Conservation (phyloP, 2,113 vertebrate species). For the Ia io region DNA sequence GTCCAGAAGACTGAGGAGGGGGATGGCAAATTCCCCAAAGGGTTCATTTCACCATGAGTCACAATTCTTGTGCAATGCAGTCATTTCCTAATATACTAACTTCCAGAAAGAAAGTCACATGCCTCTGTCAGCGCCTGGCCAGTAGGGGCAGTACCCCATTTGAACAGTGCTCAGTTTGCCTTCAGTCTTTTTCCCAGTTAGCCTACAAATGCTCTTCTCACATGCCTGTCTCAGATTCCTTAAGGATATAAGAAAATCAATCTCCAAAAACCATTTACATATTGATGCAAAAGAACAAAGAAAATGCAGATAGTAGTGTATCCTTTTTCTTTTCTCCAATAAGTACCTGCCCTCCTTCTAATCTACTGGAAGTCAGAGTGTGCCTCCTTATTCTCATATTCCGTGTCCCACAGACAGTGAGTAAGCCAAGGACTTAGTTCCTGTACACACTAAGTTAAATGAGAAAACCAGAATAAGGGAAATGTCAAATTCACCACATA, state of each 20-base stretch:
- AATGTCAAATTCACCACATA: not conserved
- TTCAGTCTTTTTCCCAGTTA: not conserved
- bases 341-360: not conserved
- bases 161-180: not conserved
- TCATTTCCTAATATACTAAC: not conserved
- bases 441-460: not conserved
- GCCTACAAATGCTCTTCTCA: not conserved
- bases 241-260: not conserved
- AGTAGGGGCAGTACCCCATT: not conserved
- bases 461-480: not conserved
- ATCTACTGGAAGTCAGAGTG: not conserved
- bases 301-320: not conserved
- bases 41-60: slow-evolving; percentile 19
- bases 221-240: not conserved
- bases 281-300: not conserved
- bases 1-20: not conserved
- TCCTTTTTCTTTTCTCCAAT: not conserved
- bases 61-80: not conserved
- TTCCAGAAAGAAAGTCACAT: not conserved
- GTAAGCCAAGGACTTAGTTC: not conserved
- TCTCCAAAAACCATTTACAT: not conserved
- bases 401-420: not conserved
- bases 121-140: no score
- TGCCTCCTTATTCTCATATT: not conserved
- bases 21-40: slow-evolving; percentile 25